Percentiles rank a stretch among this genome's conserved stretches.
Evolutionary conservation across 2,888 invertebrate genomes (phyloP).

Genomic region (Apodemia duryi): DNA sequence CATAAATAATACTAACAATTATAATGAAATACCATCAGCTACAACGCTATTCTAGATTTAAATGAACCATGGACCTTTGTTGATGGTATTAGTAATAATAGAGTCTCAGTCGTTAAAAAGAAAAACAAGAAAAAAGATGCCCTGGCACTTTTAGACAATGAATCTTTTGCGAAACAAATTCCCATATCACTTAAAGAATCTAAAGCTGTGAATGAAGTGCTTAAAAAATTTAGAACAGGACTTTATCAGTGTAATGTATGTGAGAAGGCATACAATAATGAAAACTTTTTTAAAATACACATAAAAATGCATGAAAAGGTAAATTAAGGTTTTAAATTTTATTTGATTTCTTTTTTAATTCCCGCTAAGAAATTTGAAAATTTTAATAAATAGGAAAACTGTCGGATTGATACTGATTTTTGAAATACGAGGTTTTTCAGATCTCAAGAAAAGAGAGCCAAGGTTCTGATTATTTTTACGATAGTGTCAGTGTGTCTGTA

Average conservation of each 20-base stretch:
- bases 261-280: constrained; percentile 46
- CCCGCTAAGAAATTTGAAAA: too few species aligned
- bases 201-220: constrained; percentile 54
- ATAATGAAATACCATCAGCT: background rate
- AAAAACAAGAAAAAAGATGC: background rate
- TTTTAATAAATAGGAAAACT: too few species aligned
- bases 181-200: constrained; percentile 25
- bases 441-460: too few species aligned
- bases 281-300: constrained; percentile 48
- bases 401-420: too few species aligned
- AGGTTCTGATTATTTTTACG: too few species aligned
- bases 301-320: constrained; percentile 66
- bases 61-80: background rate
- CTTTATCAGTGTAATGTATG: constrained; percentile 50
- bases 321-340: constrained; percentile 24
- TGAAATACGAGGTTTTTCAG: too few species aligned
- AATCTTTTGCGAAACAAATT: background rate
- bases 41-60: background rate
- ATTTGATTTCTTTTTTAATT: background rate
- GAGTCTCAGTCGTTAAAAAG: background rate
- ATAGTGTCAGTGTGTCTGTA: too few species aligned
- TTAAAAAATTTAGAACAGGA: constrained; percentile 49
- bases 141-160: background rate
- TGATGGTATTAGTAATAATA: background rate
- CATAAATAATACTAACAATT: background rate